These are phyloP conservation scores for Datnioides undecimradiatus DNA, from an alignment of 2,113 vertebrate genomes.

Conservation along the genomic window DNA sequence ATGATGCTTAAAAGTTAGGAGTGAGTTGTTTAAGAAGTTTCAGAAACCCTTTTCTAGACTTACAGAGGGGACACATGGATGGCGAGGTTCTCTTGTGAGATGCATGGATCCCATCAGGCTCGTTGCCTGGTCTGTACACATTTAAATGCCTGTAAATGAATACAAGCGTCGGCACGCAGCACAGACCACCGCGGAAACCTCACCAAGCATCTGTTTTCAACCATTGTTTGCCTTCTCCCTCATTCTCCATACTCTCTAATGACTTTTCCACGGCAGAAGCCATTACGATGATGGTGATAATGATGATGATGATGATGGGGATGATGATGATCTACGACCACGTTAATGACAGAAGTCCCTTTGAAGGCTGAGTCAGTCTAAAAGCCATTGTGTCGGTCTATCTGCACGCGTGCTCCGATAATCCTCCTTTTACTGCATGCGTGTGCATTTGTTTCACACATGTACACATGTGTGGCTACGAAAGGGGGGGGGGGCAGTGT, in stretches of 20 bases:
- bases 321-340: slow-evolving; percentile 27
- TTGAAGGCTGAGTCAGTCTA: slow-evolving; percentile 20
- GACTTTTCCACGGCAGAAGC: slow-evolving; percentile 52
- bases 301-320: slow-evolving; percentile 40
- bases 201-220: slow-evolving; percentile 34
- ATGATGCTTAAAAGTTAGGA: no score
- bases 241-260: slow-evolving; percentile 26
- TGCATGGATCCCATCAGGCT: slow-evolving; percentile 19
- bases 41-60: neutral
- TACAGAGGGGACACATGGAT: neutral
- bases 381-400: neutral
- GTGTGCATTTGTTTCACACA: neutral
- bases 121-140: slow-evolving; percentile 18
- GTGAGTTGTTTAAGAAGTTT: no score
- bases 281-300: slow-evolving; percentile 41
- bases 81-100: slow-evolving; percentile 11
- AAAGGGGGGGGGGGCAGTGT: neutral
- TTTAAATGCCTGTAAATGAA: slow-evolving; percentile 29
- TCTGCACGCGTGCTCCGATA: neutral
- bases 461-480: neutral
- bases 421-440: neutral
- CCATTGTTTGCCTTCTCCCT: slow-evolving; percentile 45
- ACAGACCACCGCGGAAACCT: slow-evolving; percentile 36
- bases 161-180: slow-evolving; percentile 17
- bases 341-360: slow-evolving; percentile 2